Base-by-base conservation (phyloP, 2,888 invertebrate genomes). In the Unio pictorum region DNA sequence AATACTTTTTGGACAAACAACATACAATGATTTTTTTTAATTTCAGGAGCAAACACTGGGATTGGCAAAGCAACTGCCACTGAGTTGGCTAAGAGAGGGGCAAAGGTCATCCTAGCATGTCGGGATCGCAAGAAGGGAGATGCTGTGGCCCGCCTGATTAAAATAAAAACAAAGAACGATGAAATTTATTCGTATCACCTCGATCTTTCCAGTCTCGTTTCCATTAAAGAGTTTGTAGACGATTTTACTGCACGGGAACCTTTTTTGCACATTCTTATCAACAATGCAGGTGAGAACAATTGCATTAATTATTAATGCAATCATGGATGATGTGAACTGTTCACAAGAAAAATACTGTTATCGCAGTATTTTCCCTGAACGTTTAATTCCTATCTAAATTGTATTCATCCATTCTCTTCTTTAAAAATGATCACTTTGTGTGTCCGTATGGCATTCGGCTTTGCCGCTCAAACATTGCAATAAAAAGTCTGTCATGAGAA, bases 41-140 rank as follows among this genome's bases (percentile, higher is more conserved):
- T 95, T 57, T 94, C 95, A 69, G 96, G 96, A 17, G 95, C 94
- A 0, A 95, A 94, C 89, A 93, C 94, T 55, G 96, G 96, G 0
- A 93, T 96, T 65, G 96, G 96, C 0, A 93, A 93, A 81, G 94
- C 95, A 90, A 94, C 94, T 0, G 94, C 94, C 0, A 93, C 93
- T 77, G 94, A 94, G 76, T 90, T 96, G 65, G 94, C 94, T 0
- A 92, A 91, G 77, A 72, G 88, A 62, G 89, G 89, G 1, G 89
- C 88, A 7, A 75, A 83, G 54, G 86, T 90, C 15, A 82, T 89
- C 28, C 80, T 90, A 56, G 89, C 86, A 0, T 89, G 89, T 68
- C 78, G 89, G 8, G 87, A 90, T 69, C 74, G 84, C 55, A 77
- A 77, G 11, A 85, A 86, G 57, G 86, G 86, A 3, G 89, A 89